Evolutionary conservation across 2,113 vertebrate species (phyloP), one percentile per base, ranked within the genome.

Genomic region (Psophia crepitans): DNA sequence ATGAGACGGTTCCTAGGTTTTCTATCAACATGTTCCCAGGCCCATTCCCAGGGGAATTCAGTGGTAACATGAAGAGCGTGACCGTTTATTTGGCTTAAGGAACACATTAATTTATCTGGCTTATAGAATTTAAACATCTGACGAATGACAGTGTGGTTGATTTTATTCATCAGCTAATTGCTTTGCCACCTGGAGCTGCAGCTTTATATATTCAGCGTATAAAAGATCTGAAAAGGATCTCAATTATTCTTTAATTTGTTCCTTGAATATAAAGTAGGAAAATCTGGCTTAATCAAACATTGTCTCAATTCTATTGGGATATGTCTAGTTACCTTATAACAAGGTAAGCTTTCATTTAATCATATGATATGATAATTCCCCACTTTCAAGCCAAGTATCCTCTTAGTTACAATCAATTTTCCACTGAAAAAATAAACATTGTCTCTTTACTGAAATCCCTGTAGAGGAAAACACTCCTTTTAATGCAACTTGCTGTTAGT

Each of bases 91-190:
- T 99, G 98, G 98, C 98, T 99, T 98, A 99, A 99, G 98, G 97
- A 98, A 98, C 97, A 98, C 98, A 98, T 98, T 99, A 98, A 99
- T 99, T 98, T 98, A 98, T 98, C 98, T 97, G 98, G 98, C 98
- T 98, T 98, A 98, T 97, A 99, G 99, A 99, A 99, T 99, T 99
- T 99, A 99, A 99, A 98, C 98, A 99, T 98, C 98, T 98, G 98
- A 98, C 97, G 95, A 98, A 98, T 98, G 98, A 98, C 98, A 97
- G 97, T 98, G 98, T 96, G 97, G 98, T 98, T 99, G 98, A 98
- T 99, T 99, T 99, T 99, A 99, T 99, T 99, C 99, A 99, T 99
- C 98, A 98, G 98, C 98, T 99, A 99, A 99, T 99, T 99, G 99
- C 99, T 98, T 98, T 98, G 98, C 99, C 99, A 98, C 99, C 98